A percentile compares a stretch with the other conserved stretches of the same genome.
These are phyloP conservation scores for Dipus sagitta DNA, from an alignment of 2,797 vertebrate genomes.

Conservation along the genomic window DNA sequence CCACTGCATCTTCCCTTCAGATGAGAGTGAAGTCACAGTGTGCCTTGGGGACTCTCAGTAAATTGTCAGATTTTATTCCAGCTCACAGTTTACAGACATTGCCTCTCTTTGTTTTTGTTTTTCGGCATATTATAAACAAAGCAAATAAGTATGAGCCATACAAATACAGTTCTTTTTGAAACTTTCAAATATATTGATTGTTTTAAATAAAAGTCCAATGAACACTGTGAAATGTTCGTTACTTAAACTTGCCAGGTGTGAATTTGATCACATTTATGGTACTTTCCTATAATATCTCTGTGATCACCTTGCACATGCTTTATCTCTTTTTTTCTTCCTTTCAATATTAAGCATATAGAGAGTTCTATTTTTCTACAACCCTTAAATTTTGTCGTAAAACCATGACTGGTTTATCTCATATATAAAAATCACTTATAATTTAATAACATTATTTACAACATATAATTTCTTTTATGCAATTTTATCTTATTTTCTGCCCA, in stretches of 20 bases:
- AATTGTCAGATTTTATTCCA: background rate
- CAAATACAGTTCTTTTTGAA: background rate
- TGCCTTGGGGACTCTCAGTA: background rate
- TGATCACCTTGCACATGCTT: background rate
- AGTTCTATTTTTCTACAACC: background rate
- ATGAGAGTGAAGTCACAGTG: background rate
- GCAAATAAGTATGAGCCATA: background rate
- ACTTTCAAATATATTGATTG: background rate
- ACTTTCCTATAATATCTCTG: background rate
- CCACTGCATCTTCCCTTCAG: background rate
- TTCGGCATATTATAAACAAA: background rate
- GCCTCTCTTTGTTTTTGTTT: background rate
- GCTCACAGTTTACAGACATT: background rate
- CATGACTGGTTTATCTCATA: background rate
- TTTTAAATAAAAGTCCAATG: background rate
- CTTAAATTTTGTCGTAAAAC: slow-evolving; percentile 9
- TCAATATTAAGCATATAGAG: background rate
- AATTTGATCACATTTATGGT: background rate
- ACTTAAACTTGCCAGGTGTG: background rate
- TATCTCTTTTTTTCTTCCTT: background rate
- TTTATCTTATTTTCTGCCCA: background rate
- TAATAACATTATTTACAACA: background rate
- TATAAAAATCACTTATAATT: slow-evolving; percentile 35
- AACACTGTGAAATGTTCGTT: background rate
- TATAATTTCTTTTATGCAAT: background rate